These are phyloP conservation scores for Epsilonema sp. DNA, from an alignment of 2,888 invertebrate genomes.

Conservation along the genomic window DNA sequence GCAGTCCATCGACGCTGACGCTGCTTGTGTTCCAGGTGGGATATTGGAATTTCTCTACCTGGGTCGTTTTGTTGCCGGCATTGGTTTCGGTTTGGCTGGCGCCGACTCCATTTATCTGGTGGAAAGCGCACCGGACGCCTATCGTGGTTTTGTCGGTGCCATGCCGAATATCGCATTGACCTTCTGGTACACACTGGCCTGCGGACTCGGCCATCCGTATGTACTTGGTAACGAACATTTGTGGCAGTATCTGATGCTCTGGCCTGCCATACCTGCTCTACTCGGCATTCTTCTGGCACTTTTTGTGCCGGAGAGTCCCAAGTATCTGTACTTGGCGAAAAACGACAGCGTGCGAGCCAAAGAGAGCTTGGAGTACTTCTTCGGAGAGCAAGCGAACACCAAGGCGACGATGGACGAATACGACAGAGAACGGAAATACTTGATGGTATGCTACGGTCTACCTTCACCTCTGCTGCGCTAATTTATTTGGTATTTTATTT, in stretches of 20 bases:
- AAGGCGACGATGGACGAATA: not conserved
- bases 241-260: not conserved
- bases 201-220: not conserved
- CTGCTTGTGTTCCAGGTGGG: no score
- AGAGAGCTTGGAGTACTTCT: not conserved
- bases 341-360: not conserved
- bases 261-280: not conserved
- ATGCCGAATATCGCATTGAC: not conserved
- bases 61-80: not conserved
- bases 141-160: not conserved
- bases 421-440: not conserved
- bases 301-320: not conserved
- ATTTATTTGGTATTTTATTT: no score
- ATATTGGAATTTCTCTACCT: no score
- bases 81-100: not conserved
- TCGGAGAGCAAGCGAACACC: not conserved
- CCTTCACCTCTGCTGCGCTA: no score
- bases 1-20: no score
- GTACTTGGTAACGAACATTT: not conserved
- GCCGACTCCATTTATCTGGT: not conserved
- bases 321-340: not conserved
- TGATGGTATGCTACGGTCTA: no score
- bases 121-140: not conserved
- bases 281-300: not conserved
- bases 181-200: not conserved